Percentiles rank a stretch among this genome's conserved stretches.
Evolutionary conservation across 2,797 vertebrate genomes (phyloP).

Genomic region (Vireo griseus): DNA sequence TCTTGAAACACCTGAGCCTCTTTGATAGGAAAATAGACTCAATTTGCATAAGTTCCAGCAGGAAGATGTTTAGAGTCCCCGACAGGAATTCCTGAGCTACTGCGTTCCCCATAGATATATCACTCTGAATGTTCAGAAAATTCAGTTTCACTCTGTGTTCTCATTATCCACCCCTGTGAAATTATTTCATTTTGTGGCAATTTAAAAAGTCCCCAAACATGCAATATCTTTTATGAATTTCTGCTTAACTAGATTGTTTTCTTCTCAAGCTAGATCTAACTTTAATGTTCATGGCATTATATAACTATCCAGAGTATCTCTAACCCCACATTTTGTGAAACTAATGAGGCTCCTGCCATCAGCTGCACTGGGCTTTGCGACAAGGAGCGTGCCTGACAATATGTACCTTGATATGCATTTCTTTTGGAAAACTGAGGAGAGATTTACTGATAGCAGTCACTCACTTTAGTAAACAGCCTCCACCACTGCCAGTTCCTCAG

Average conservation of each 20-base stretch:
- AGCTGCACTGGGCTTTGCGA: not conserved
- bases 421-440: not conserved
- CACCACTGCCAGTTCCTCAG: conserved; percentile 99
- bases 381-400: not conserved
- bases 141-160: not conserved
- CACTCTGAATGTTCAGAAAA: not conserved
- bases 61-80: not conserved
- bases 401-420: not conserved
- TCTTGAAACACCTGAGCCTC: not conserved
- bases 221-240: not conserved
- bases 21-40: not conserved
- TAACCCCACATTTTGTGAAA: not conserved
- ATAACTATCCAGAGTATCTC: not conserved
- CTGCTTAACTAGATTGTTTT: not conserved
- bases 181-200: not conserved
- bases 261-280: not conserved
- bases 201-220: not conserved
- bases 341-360: not conserved
- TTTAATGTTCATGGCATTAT: not conserved
- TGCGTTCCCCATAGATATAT: not conserved
- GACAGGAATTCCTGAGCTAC: not conserved
- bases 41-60: not conserved
- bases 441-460: not conserved
- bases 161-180: not conserved
- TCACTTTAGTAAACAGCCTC: conserved; percentile 96